phyloP scores from a whole-genome alignment of 2,797 vertebrate species.

The Hoplostethus atlanticus region DNA sequence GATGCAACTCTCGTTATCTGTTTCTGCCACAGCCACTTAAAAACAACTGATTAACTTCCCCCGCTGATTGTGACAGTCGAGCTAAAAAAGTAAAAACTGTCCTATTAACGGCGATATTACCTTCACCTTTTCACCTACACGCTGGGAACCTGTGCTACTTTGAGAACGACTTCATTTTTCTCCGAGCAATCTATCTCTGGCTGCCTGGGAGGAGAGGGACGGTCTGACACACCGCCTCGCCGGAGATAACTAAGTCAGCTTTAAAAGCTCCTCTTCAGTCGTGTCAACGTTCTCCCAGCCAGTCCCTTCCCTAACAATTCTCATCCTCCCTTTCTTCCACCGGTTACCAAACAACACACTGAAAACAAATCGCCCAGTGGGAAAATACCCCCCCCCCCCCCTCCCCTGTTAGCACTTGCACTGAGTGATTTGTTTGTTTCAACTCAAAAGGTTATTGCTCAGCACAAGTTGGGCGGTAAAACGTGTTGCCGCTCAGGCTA shows the following conservation, averaged over 20 bases:
- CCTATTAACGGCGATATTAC: constrained; percentile 45
- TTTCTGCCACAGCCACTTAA: constrained; percentile 49
- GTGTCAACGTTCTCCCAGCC: constrained; percentile 37
- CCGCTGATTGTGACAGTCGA: constrained; percentile 28
- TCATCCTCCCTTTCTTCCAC: constrained; percentile 6
- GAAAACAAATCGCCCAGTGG: constrained; percentile 33
- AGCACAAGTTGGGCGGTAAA: constrained; percentile 61
- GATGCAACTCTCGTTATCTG: constrained; percentile 52
- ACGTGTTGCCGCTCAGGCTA: constrained; percentile 64
- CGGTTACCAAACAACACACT: constrained; percentile 53
- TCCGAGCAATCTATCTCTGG: constrained; percentile 26
- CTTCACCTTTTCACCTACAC: constrained; percentile 44
- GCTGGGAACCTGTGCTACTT: constrained; percentile 38
- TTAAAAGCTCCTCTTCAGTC: constrained; percentile 57
- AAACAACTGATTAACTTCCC: constrained; percentile 58
- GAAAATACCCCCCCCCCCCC: constrained; percentile 9
- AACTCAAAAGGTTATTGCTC: constrained; percentile 75
- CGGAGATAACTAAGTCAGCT: constrained; percentile 61
- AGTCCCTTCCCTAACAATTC: constrained; percentile 13
- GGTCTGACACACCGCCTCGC: constrained; percentile 36
- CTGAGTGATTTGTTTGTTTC: constrained; percentile 78
- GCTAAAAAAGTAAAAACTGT: constrained; percentile 45
- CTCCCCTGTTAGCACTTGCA: constrained; percentile 52
- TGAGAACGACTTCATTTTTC: constrained; percentile 4
- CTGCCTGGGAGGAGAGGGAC: constrained; percentile 24